Evolutionary conservation across 2,797 vertebrate species (phyloP).

Genomic region (Muscicapa striata): DNA sequence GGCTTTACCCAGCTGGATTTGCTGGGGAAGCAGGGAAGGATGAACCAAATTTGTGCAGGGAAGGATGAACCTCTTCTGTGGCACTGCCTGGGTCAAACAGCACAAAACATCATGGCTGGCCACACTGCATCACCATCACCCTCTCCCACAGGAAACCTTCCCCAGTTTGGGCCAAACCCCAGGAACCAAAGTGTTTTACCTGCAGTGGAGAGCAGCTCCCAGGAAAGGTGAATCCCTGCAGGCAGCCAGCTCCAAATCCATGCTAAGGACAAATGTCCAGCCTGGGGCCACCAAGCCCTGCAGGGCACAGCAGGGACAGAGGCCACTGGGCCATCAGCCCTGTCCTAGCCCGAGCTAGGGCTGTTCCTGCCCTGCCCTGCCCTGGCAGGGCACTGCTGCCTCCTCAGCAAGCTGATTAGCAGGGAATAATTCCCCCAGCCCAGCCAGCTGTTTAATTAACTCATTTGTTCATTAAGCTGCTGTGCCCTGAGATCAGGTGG

Average conservation of each 20-base stretch:
- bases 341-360: background rate
- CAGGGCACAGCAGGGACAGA: rapidly evolving
- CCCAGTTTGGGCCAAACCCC: rapidly evolving
- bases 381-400: rapidly evolving
- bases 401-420: background rate
- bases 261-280: background rate
- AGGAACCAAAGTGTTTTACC: background rate
- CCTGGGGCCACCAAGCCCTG: rapidly evolving
- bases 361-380: background rate
- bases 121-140: background rate
- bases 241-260: background rate
- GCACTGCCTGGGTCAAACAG: background rate
- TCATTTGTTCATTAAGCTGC: background rate
- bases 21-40: background rate
- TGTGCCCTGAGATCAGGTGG: background rate
- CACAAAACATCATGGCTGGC: rapidly evolving
- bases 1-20: background rate
- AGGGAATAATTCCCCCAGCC: background rate
- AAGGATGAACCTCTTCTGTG: background rate
- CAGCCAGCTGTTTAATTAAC: slow-evolving; percentile 11
- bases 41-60: background rate
- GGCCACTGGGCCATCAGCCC: rapidly evolving
- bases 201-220: background rate
- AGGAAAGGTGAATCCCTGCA: background rate
- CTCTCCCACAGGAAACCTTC: rapidly evolving